Evolutionary conservation across 2,113 vertebrate species (phyloP), one percentile per base, ranked within the genome.

Genomic region (Tenrec ecaudatus): DNA sequence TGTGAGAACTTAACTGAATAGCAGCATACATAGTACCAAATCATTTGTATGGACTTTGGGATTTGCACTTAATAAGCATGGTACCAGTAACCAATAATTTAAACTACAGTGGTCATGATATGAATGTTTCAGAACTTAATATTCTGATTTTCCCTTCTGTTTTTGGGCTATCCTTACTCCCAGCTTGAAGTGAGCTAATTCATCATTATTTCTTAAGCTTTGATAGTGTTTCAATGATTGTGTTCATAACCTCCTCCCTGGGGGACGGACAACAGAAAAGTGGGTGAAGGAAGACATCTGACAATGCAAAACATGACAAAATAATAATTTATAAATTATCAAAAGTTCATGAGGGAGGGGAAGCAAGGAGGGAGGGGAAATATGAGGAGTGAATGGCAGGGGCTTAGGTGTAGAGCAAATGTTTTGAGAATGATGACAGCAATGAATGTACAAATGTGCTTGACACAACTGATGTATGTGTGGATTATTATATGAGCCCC

Each of bases 51-150:
- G 40, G 15, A 71, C 36, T 82, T 66, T 75, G 58, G 43, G 23
- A 76, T 86, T 86, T 91, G 75, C 60, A 89, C 7, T 66, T 86
- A 43, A 27, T 92, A 47, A 86, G 68, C 79, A 76, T 53, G 36
- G 57, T 77, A 14, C 33, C 71, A 12, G 83, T 47, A 92, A n/a
- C 20, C 53, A 53, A n/a, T 66, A 71, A 81, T 86, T 82, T 76
- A 78, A 91, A 92, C 4, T 64, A 73, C 0, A 88, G n/a, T 92
- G 19, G 29, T n/a, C 33, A 75, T 60, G 25, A 20, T 82, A 31
- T 82, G 57, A 79, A 58, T 82, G 62, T 84, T 90, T 85, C 14
- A 82, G n/a, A 83, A 85, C 14, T 82, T 90, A 40, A n/a, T 84
- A 83, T 33, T 29, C 20, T 76, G 43, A 89, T 80, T 93, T 47